A percentile compares a stretch with the other conserved stretches of the same genome.
Conservation (phyloP, 1,140 invertebrate genomes). For the Drosophila auraria region DNA sequence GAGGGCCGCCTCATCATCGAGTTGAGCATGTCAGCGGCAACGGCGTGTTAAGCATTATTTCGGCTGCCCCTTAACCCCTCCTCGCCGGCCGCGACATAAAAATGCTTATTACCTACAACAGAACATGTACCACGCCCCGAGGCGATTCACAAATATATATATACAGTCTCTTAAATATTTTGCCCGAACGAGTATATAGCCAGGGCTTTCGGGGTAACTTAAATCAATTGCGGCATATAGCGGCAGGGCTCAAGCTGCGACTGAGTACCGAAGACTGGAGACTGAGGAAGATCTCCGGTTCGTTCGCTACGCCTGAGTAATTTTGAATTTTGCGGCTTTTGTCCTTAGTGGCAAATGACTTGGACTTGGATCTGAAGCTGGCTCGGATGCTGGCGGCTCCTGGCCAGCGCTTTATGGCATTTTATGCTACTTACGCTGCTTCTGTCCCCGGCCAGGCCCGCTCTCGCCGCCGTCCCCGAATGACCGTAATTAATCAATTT, state of each 20-base stretch:
- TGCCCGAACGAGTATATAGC: slow-evolving; percentile 14
- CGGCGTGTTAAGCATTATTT: slow-evolving; percentile 67
- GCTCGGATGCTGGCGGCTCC: slow-evolving; percentile 41
- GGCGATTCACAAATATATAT: slow-evolving; percentile 63
- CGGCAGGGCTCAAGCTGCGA: slow-evolving; percentile 44
- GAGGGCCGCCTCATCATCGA: slow-evolving; percentile 48
- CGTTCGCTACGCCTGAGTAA: slow-evolving; percentile 76
- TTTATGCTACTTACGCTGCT: slow-evolving; percentile 76
- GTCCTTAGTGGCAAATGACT: slow-evolving; percentile 82
- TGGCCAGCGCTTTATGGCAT: slow-evolving; percentile 68
- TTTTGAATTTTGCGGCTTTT: slow-evolving; percentile 77
- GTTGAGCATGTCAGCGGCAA: slow-evolving; percentile 40
- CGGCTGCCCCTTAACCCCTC: slow-evolving; percentile 59
- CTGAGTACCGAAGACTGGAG: background rate
- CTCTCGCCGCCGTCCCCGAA: slow-evolving; percentile 54
- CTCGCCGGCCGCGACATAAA: slow-evolving; percentile 62
- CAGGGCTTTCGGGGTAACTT: slow-evolving; percentile 58
- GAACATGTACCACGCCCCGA: slow-evolving; percentile 62
- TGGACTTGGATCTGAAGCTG: slow-evolving; percentile 24
- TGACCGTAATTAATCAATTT: slow-evolving; percentile 84
- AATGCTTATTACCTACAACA: slow-evolving; percentile 74
- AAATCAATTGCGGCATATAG: slow-evolving; percentile 76
- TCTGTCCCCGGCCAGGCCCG: slow-evolving; percentile 11
- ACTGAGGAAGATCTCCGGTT: slow-evolving; percentile 35
- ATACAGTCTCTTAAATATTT: slow-evolving; percentile 21